phyloP scores from a whole-genome alignment of 2,113 vertebrate species.

The Callionymus lyra region DNA sequence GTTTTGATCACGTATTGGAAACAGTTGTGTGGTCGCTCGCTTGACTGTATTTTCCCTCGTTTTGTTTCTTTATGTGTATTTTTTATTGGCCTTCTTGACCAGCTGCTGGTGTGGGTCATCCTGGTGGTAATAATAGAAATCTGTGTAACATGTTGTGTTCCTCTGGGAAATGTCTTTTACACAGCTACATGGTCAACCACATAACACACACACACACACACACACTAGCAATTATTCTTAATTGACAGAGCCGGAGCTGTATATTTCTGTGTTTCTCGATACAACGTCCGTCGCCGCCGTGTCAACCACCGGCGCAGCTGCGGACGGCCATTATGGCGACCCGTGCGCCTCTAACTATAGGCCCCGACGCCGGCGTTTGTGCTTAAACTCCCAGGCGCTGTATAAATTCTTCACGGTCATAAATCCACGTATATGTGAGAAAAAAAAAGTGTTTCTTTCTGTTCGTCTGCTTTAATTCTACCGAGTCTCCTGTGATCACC shows the following conservation, averaged over 20 bases:
- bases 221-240: too few relatives aligned
- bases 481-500: slow-evolving; percentile 50
- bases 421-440: slow-evolving; percentile 54
- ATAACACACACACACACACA: slow-evolving; percentile 21
- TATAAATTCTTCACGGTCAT: slow-evolving; percentile 52
- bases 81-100: slow-evolving; percentile 24
- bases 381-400: slow-evolving; percentile 38
- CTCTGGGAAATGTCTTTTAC: slow-evolving; percentile 41
- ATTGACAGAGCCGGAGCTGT: slow-evolving; percentile 23
- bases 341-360: slow-evolving; percentile 29
- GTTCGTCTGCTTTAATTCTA: slow-evolving; percentile 35
- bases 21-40: slow-evolving; percentile 1
- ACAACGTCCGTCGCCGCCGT: slow-evolving; percentile 37
- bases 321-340: slow-evolving; percentile 32
- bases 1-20: too few relatives aligned
- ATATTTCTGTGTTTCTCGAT: slow-evolving; percentile 45
- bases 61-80: slow-evolving; percentile 21
- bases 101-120: slow-evolving; percentile 17
- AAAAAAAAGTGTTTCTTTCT: too few relatives aligned
- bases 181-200: slow-evolving; percentile 22
- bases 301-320: slow-evolving; percentile 52
- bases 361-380: slow-evolving; percentile 34
- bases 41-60: slow-evolving; percentile 10
- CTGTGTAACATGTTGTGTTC: slow-evolving; percentile 18
- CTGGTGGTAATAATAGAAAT: slow-evolving; percentile 36